Evolutionary conservation across 2,797 vertebrate genomes (phyloP).

Genomic region (Knipowitschia caucasica): DNA sequence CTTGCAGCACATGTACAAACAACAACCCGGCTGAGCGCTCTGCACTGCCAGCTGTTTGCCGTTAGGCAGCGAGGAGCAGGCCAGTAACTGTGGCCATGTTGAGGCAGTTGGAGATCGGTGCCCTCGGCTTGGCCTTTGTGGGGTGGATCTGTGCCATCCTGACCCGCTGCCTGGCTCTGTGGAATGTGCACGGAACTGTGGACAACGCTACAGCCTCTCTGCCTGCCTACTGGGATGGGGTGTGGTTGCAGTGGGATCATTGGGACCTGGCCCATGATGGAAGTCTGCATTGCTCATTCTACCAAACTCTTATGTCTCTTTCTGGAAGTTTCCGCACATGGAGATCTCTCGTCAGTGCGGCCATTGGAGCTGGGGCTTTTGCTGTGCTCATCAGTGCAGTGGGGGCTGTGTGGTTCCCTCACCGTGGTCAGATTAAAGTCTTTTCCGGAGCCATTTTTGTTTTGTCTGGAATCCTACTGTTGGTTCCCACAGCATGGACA

Average conservation of each 20-base stretch:
- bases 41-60: constrained; percentile 36
- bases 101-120: constrained; percentile 58
- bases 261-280: constrained; percentile 90
- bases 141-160: constrained; percentile 88
- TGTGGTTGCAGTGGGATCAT: constrained; percentile 92
- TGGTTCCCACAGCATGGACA: constrained; percentile 88
- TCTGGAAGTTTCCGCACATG: constrained; percentile 86
- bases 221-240: constrained; percentile 91
- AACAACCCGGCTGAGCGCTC: constrained; percentile 34
- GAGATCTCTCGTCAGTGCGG: constrained; percentile 78
- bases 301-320: constrained; percentile 85
- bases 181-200: constrained; percentile 85
- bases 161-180: constrained; percentile 86
- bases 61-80: constrained; percentile 31
- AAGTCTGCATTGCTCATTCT: constrained; percentile 91
- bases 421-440: constrained; percentile 77
- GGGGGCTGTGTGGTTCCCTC: constrained; percentile 76
- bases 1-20: constrained; percentile 31
- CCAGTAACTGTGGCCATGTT: constrained; percentile 55
- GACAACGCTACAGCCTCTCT: constrained; percentile 86
- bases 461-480: constrained; percentile 75
- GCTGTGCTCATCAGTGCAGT: constrained; percentile 70
- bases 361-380: constrained; percentile 75
- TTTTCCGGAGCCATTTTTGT: constrained; percentile 80
- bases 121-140: constrained; percentile 67